phyloP scores from a whole-genome alignment of 2,113 vertebrate genomes.

The Blennius ocellaris region DNA sequence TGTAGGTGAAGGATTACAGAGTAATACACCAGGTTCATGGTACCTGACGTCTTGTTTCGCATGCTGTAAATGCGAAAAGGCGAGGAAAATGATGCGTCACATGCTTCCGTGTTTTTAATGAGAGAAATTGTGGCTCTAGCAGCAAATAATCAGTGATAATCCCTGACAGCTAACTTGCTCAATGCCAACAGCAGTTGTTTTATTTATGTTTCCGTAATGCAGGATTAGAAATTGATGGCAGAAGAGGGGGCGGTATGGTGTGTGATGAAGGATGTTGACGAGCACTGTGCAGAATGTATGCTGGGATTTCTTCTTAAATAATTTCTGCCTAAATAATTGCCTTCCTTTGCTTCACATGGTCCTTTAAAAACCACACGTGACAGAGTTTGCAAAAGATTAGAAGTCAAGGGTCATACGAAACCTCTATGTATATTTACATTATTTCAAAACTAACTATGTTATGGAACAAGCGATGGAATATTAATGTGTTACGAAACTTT shows the following conservation, averaged over 20 bases:
- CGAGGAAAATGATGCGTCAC: neutral
- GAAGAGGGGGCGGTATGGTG: neutral
- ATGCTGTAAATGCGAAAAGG: neutral
- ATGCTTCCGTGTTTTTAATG: neutral
- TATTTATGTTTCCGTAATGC: neutral
- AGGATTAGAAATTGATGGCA: neutral
- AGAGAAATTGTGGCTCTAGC: neutral
- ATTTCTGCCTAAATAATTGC: too few relatives aligned
- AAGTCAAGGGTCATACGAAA: too few relatives aligned
- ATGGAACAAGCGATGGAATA: too few relatives aligned
- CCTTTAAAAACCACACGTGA: too few relatives aligned
- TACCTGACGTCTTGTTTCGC: neutral
- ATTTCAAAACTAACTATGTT: too few relatives aligned
- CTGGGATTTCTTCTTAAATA: too few relatives aligned
- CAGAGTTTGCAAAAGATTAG: too few relatives aligned
- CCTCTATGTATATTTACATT: too few relatives aligned
- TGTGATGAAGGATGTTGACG: neutral
- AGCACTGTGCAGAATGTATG: too few relatives aligned
- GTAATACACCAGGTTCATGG: neutral
- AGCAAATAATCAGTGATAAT: neutral
- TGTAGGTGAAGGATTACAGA: constrained; percentile 1
- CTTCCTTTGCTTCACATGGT: too few relatives aligned
- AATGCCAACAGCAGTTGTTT: neutral
- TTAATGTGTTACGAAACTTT: too few relatives aligned
- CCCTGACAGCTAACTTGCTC: neutral